Base-by-base conservation (phyloP, 2,797 vertebrate genomes). In the Gastrophryne carolinensis region DNA sequence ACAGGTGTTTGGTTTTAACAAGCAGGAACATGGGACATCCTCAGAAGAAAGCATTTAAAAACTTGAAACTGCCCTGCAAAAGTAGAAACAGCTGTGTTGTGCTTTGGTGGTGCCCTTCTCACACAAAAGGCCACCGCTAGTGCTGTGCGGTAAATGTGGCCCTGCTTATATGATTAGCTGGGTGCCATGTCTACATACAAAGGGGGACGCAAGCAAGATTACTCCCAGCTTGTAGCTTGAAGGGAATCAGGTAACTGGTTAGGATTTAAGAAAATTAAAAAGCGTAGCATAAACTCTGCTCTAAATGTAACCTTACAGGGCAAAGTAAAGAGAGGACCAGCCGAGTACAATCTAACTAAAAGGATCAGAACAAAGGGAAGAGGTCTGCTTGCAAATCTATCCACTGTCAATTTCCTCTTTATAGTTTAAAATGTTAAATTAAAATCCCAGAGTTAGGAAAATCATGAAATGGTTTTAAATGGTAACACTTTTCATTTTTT, bases 351-450 rank as follows among this genome's bases (percentile, higher is more conserved):
- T 27, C 49, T 19, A 74, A 81, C 21, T 62, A 35, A 83, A 49
- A 24, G 17, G 70, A 75, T 19, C 64, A 72, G 26, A 19, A 1
- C 30, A 77, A 67, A 54, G 73, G 32, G 74, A 79, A 5, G 26
- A 72, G 11, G 71, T 44, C 11, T 17, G 37, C 68, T 74, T 71
- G 80, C 83, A 85, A 83, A 75, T 68, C 80, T n/a, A 1, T 32
- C 27, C 77, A n/a, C 64, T 60, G 63, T 73, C 72, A 75, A 73
- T 80, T 77, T 83, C 50, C 80, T 84, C 79, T 35, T 80, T 79
- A 79, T 81, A 60, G 44, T 78, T 71, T 65, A 76, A 78, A 79
- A 78, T 81, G 4, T 77, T 80, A 72, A 27, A 82, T 63, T 64
- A n/a, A n/a, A n/a, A n/a, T n/a, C n/a, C n/a, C n/a, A n/a, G n/a